Evolutionary conservation across 1,140 invertebrate species (phyloP).

Genomic region (Patella vulgata): DNA sequence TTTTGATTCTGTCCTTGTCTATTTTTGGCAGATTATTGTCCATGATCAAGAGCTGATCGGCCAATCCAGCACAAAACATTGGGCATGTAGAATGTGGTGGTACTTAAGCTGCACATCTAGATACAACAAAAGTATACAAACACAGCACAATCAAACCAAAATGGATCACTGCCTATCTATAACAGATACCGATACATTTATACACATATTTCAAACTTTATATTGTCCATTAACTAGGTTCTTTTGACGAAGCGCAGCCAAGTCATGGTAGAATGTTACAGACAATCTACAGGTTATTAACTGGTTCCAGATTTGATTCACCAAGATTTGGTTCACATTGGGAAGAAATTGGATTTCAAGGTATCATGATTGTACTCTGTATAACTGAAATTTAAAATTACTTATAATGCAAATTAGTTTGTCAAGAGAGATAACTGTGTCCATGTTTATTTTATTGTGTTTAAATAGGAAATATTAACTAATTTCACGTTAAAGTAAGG

Average conservation of each 20-base stretch:
- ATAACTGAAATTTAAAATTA: neutral
- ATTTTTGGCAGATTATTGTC: no score
- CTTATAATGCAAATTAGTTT: neutral
- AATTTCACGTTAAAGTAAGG: neutral
- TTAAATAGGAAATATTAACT: neutral
- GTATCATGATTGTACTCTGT: constrained; percentile 31
- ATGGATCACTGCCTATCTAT: neutral
- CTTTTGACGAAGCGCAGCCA: constrained; percentile 66
- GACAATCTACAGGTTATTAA: constrained; percentile 70
- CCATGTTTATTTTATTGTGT: neutral
- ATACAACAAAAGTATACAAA: no score
- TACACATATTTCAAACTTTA: neutral
- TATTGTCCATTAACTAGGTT: no score
- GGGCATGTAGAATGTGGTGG: no score
- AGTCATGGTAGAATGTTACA: constrained; percentile 68
- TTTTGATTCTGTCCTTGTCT: no score
- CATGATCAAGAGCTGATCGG: no score
- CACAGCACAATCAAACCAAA: no score
- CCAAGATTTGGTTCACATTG: constrained; percentile 70
- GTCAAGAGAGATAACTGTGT: neutral
- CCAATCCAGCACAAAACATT: no score
- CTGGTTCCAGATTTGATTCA: constrained; percentile 67
- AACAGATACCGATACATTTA: neutral
- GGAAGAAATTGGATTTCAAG: constrained; percentile 74
- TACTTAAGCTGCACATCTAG: no score